phyloP scores from a whole-genome alignment of 2,888 invertebrate species.

The Pterobdella sp. region DNA sequence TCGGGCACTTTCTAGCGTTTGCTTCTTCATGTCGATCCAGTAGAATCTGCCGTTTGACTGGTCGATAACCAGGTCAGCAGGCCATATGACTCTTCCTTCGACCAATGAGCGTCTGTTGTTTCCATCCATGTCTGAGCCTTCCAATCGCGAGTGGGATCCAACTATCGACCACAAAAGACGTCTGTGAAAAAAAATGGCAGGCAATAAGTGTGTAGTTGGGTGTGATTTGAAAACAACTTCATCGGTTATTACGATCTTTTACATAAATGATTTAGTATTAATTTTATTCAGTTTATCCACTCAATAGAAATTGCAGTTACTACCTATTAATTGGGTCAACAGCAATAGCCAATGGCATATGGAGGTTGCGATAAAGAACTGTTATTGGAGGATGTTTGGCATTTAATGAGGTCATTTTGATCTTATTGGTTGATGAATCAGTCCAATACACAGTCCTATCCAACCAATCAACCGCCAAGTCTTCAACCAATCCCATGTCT shows the following conservation, averaged over 20 bases:
- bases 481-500: slow-evolving; percentile 46
- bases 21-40: slow-evolving; percentile 69
- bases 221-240: no score
- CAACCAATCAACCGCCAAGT: slow-evolving; percentile 54
- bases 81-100: slow-evolving; percentile 65
- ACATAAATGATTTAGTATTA: not conserved
- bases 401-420: slow-evolving; percentile 30
- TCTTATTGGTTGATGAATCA: slow-evolving; percentile 44
- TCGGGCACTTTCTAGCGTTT: slow-evolving; percentile 34
- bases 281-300: not conserved
- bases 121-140: slow-evolving; percentile 71
- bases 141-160: slow-evolving; percentile 72
- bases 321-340: slow-evolving; percentile 35
- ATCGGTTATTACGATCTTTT: no score
- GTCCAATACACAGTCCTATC: slow-evolving; percentile 54
- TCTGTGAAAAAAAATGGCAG: slow-evolving; percentile 24
- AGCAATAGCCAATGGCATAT: slow-evolving; percentile 32
- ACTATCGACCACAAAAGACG: slow-evolving; percentile 81
- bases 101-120: slow-evolving; percentile 61
- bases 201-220: no score
- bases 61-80: slow-evolving; percentile 80
- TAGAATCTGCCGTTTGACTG: slow-evolving; percentile 64
- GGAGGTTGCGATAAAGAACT: slow-evolving; percentile 32
- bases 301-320: no score
- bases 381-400: slow-evolving; percentile 22